Evolutionary conservation across 2,113 vertebrate genomes (phyloP).

Genomic region (Sisor rabdophorus): DNA sequence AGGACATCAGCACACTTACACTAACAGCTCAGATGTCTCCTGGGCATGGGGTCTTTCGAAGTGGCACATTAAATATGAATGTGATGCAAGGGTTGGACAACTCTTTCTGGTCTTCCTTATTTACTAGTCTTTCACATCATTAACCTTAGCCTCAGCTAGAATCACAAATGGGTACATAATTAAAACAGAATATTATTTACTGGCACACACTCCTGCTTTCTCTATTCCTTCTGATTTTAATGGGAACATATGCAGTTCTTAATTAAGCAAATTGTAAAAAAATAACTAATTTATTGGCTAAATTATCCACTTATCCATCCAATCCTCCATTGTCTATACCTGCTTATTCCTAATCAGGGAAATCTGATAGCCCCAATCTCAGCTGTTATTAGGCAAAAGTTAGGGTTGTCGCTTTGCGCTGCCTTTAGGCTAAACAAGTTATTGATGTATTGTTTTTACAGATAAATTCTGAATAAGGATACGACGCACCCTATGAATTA

Average conservation of each 20-base stretch:
- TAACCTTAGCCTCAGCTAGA: constrained; percentile 21
- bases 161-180: not conserved
- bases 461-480: not conserved
- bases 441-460: not conserved
- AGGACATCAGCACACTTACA: constrained; percentile 71
- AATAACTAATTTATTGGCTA: no score
- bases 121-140: constrained; percentile 35
- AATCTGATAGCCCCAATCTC: no score
- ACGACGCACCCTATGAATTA: not conserved
- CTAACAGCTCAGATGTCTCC: constrained; percentile 52
- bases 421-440: constrained; percentile 14
- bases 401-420: not conserved
- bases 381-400: no score
- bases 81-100: constrained; percentile 41
- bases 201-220: not conserved
- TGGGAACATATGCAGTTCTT: no score
- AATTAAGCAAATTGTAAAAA: no score
- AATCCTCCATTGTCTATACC: no score
- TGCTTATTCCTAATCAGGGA: no score
- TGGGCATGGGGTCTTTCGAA: constrained; percentile 56
- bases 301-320: no score
- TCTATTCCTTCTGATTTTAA: not conserved
- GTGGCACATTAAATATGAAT: constrained; percentile 68
- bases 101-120: constrained; percentile 38
- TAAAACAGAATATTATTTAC: constrained; percentile 23